phyloP scores from a whole-genome alignment of 2,888 invertebrate genomes.

The Apodemia duryi region DNA sequence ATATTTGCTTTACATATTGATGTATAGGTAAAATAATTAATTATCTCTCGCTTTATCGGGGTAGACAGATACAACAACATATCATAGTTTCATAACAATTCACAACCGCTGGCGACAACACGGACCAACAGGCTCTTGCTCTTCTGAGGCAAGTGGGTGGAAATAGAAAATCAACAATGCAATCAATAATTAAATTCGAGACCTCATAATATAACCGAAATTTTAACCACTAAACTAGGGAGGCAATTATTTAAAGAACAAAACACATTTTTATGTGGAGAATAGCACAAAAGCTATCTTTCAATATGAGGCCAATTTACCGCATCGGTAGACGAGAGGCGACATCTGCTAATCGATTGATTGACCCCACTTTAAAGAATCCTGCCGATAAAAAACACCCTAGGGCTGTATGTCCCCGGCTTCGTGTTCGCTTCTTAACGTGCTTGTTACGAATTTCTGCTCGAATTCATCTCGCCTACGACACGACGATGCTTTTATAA shows the following conservation, averaged over 20 bases:
- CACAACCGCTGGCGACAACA: too few species aligned
- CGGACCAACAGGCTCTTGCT: too few species aligned
- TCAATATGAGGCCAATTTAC: conserved; percentile 68
- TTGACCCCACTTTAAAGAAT: conserved; percentile 62
- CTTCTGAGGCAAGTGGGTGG: too few species aligned
- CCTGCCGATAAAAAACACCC: conserved; percentile 57
- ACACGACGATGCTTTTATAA: too few species aligned
- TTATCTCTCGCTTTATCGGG: too few species aligned
- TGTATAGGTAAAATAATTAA: too few species aligned
- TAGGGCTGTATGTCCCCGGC: conserved; percentile 46
- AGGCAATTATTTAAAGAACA: not conserved
- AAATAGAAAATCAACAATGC: not conserved
- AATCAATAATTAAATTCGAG: not conserved
- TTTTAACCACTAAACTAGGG: not conserved
- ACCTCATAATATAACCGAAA: not conserved
- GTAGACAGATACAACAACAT: too few species aligned
- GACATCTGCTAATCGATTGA: conserved; percentile 77
- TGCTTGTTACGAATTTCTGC: conserved; percentile 34
- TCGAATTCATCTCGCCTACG: conserved; percentile 27
- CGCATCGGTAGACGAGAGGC: conserved; percentile 70
- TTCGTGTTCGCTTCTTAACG: conserved; percentile 33
- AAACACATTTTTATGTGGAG: too few species aligned
- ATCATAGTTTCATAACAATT: too few species aligned
- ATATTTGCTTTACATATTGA: too few species aligned
- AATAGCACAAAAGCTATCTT: not conserved